Percentiles rank a stretch among this genome's conserved stretches.
phyloP scores from a whole-genome alignment of 2,797 vertebrate genomes.

The Adelosebastes latens region DNA sequence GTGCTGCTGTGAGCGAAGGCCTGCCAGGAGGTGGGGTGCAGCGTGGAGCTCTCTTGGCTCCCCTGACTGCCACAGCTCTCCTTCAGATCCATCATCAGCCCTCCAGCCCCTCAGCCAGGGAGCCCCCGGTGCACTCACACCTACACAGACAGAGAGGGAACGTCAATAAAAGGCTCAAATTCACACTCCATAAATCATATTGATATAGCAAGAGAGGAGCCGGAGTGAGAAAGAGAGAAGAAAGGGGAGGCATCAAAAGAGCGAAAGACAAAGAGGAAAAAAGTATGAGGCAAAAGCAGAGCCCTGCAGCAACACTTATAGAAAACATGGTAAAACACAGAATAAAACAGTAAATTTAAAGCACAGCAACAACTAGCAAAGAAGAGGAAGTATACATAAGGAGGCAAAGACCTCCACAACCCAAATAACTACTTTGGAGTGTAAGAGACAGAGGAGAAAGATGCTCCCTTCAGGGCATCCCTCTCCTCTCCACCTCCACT shows the following conservation, averaged over 20 bases:
- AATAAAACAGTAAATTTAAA: conserved; percentile 1
- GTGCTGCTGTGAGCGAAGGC: conserved; percentile 94
- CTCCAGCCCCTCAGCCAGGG: conserved; percentile 60
- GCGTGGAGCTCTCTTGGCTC: conserved; percentile 87
- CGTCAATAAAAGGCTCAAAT: conserved; percentile 1
- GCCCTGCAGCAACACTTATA: neutral
- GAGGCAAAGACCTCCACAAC: conserved; percentile 28
- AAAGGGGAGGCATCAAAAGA: neutral
- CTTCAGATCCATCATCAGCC: conserved; percentile 92
- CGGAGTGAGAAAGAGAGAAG: neutral
- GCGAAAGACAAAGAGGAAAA: neutral
- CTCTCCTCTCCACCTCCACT: conserved; percentile 64
- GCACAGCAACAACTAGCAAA: neutral
- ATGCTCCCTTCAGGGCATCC: conserved; percentile 75
- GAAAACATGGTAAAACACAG: neutral
- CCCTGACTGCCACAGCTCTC: conserved; percentile 90
- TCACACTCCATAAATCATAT: neutral
- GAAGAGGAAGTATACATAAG: neutral
- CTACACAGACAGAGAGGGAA: conserved; percentile 48
- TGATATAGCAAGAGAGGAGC: neutral
- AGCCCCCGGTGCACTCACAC: conserved; percentile 58
- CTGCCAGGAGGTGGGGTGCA: conserved; percentile 91
- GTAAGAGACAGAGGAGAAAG: conserved; percentile 38
- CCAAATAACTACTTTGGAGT: conserved; percentile 29
- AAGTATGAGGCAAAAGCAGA: neutral